Base-by-base conservation (phyloP, 2,797 vertebrate genomes). In the Sebastes oblongus region DNA sequence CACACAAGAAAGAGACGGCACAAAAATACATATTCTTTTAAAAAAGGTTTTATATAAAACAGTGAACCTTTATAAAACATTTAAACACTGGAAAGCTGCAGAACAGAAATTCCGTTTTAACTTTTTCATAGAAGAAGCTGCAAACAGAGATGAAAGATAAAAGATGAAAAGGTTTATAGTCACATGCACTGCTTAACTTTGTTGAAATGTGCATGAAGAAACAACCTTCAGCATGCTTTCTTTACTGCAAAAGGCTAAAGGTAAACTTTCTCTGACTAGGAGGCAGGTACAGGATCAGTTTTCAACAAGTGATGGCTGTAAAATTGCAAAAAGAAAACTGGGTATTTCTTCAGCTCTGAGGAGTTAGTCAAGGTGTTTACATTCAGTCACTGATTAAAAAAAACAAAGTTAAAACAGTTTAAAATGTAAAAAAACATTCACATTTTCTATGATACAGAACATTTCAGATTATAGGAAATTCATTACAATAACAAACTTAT, bases 1-100 rank as follows among this genome's bases (percentile, higher is more conserved):
- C 20, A 67, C 52, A 29, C 60, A 72, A 72, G 56, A 69, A 77
- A 42, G 27, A 72, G 12, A 62, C 1, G 1, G 3, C 6, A 72
- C 18, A 2, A 27, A 22, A 30, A 36, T 1, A 6, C 11, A 20
- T 5, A 0, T 13, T 25, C 24, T 25, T 25, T 61, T 36, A 81
- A 70, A 42, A 60, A 7, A 6, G 6, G 4, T 36, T 75, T 83
- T 75, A 67, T 72, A 64, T 10, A 50, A 72, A 80, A 74, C 18
- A 55, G 71, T 16, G 4, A 29, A 46, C 14, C 3, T 27, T 27
- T 3, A 50, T 27, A 16, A 66, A 39, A 60, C 30, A 36, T 59
- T 72, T n/a, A 56, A 66, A 55, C 24, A 32, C 1, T 4, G 36
- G 24, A 24, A 55, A 70, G 34, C 55, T 24, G 39, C 20, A 75